A percentile compares a stretch with the other conserved stretches of the same genome.
Evolutionary conservation across 35 echinoderm and acorn worm genomes (phyloP).

Genomic region (Stichopus chloronotus): DNA sequence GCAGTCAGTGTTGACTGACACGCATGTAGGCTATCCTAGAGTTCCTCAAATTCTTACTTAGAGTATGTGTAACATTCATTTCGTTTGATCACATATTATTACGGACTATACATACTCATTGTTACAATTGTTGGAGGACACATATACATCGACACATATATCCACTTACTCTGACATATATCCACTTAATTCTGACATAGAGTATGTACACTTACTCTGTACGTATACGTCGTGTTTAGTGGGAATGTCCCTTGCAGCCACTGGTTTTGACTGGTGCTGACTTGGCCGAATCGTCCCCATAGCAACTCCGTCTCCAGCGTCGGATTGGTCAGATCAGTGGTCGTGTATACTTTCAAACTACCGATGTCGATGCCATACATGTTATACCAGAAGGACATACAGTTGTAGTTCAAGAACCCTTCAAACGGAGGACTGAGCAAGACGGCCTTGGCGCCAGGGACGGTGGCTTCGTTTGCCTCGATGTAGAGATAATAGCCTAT

Average conservation of each 20-base stretch:
- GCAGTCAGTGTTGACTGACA: no score
- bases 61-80: no score
- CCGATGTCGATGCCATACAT: slow-evolving; percentile 60
- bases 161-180: no score
- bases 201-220: background rate
- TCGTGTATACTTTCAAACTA: slow-evolving; percentile 37
- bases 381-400: slow-evolving; percentile 76
- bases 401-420: background rate
- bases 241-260: background rate
- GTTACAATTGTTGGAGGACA: no score
- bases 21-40: no score
- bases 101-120: no score
- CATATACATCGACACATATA: no score
- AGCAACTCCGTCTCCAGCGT: slow-evolving; percentile 37
- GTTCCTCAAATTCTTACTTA: no score
- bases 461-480: slow-evolving; percentile 17
- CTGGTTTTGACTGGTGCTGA: background rate
- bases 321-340: background rate
- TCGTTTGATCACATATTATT: no score
- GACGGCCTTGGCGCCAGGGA: background rate
- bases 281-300: slow-evolving; percentile 40
- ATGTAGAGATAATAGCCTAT: slow-evolving; percentile 27
- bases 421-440: slow-evolving; percentile 45
- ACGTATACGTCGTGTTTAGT: background rate
- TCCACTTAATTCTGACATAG: no score